phyloP scores from a whole-genome alignment of 1,140 invertebrate species.

The Zelostemma sp. region DNA sequence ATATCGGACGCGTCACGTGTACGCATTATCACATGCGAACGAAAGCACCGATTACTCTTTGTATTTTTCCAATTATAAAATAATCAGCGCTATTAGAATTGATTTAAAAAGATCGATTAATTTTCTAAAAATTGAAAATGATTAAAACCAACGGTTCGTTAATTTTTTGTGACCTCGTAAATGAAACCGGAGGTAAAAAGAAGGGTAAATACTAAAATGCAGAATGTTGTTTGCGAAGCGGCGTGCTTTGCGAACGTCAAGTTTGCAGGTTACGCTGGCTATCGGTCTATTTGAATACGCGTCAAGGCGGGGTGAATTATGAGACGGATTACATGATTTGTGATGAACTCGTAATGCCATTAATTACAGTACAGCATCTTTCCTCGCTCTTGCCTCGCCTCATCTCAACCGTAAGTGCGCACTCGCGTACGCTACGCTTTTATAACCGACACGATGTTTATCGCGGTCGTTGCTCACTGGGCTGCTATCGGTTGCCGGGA shows the following conservation, averaged over 20 bases:
- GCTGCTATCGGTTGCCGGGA: slow-evolving; percentile 30
- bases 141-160: too few species aligned
- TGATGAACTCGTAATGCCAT: slow-evolving; percentile 61
- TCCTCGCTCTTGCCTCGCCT: slow-evolving; percentile 57
- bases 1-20: slow-evolving; percentile 31
- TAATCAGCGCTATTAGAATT: too few species aligned
- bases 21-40: slow-evolving; percentile 18
- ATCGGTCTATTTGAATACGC: slow-evolving; percentile 65
- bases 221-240: slow-evolving; percentile 1
- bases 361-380: slow-evolving; percentile 66
- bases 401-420: slow-evolving; percentile 5
- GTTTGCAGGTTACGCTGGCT: slow-evolving; percentile 14
- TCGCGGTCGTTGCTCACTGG: slow-evolving; percentile 33
- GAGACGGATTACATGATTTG: slow-evolving; percentile 63
- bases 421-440: slow-evolving; percentile 28
- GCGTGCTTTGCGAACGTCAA: slow-evolving; percentile 10
- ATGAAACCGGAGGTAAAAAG: neutral
- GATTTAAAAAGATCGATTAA: too few species aligned
- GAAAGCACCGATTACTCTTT: slow-evolving; percentile 6
- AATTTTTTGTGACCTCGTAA: slow-evolving; percentile 15
- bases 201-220: slow-evolving; percentile 4
- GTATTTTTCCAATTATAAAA: slow-evolving; percentile 4
- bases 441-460: slow-evolving; percentile 43
- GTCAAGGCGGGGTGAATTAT: slow-evolving; percentile 61
- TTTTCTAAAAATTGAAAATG: too few species aligned